Base-by-base conservation (phyloP, 1,140 invertebrate genomes). In the Linepithema humile region DNA sequence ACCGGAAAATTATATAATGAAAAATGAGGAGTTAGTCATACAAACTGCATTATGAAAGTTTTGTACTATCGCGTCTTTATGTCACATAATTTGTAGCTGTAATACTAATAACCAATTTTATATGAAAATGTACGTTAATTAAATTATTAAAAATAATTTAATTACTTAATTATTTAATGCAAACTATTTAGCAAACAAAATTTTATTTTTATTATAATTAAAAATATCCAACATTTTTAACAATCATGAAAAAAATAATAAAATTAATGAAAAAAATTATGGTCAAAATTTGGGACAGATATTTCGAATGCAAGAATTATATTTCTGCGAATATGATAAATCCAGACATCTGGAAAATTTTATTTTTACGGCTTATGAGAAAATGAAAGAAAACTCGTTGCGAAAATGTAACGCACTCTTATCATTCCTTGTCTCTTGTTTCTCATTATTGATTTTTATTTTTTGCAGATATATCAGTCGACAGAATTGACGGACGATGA, bases 401-500 rank as follows among this genome's bases (percentile, higher is more conserved):
- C 23, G 23, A 12, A 55, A 65, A 57, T n/a, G n/a, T 67, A 38
- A 80, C 3, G 55, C 40, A 35, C 10, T 69, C 62, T 55, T n/a
- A 6, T 26, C 15, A 17, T 53, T 6, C 9, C 23, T 50, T 15
- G n/a, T 60, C 57, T 10, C 26, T 50, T 20, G 29, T 23, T 69
- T 55, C 3, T 38, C 32, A 1, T 15, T 15, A 70, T n/a, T 40
- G 5, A 70, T 57, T 32, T 64, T 55, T 12, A 12, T 53, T 84
- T 84, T 77, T 92, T 91, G 1, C 88, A 94, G 92, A 94, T 94
- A 92, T 84, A 83, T 89, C 85, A 85, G 72, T 72, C 75, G 91
- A 89, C 64, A 80, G 82, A 84, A 78, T 38, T 87, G 85, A 78
- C 93, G 87, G 90, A 92, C 92, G 91, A 92, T 93, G 92, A 93